These are phyloP conservation scores for Cynopterus sphinx DNA, from an alignment of 2,797 vertebrate species.

Conservation along the genomic window DNA sequence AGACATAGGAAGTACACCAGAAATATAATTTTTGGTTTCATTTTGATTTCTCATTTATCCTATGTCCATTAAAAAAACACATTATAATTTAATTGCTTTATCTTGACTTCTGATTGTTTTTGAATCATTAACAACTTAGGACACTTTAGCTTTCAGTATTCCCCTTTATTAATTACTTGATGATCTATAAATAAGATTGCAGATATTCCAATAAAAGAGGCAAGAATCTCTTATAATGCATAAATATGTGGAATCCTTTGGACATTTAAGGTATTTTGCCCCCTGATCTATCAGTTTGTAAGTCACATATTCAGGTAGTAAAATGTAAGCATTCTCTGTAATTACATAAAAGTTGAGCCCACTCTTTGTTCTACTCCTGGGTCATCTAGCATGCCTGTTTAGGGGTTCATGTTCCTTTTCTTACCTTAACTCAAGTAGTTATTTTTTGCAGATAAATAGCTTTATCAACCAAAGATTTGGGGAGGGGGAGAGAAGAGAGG, in stretches of 20 bases:
- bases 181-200: not conserved
- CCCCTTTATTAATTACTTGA: constrained; percentile 29
- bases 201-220: not conserved
- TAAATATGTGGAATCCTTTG: not conserved
- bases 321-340: not conserved
- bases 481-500: too few relatives aligned
- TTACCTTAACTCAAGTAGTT: not conserved
- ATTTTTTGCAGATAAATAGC: not conserved
- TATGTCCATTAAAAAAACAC: not conserved
- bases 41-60: constrained; percentile 39
- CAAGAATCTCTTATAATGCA: not conserved
- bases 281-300: not conserved
- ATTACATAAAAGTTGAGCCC: not conserved
- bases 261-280: not conserved
- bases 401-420: not conserved
- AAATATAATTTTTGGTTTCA: constrained; percentile 34
- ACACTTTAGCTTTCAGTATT: constrained; percentile 24
- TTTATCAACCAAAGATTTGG: not conserved
- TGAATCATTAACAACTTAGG: constrained; percentile 51
- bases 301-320: not conserved
- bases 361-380: not conserved
- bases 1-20: not conserved
- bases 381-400: not conserved
- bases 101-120: constrained; percentile 48
- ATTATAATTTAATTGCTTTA: constrained; percentile 46